Conservation (phyloP, 1,140 invertebrate species). For the Tetramorium simillimum region DNA sequence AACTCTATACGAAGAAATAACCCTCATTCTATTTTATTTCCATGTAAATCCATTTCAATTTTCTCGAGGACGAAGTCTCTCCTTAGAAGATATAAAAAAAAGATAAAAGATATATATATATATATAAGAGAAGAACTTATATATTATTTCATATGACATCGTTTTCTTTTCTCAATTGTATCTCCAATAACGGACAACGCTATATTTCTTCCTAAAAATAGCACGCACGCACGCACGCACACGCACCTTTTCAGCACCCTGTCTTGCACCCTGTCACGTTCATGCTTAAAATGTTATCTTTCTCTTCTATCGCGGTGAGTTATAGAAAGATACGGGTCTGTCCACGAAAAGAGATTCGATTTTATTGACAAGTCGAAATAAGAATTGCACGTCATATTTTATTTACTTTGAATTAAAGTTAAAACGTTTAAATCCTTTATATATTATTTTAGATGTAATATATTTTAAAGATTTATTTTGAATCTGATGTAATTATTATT, state of each 20-base stretch:
- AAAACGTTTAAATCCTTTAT: background rate
- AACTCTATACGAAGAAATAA: background rate
- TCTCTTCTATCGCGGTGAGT: background rate
- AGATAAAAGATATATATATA: too few relatives aligned
- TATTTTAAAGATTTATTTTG: background rate
- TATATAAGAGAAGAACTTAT: too few relatives aligned
- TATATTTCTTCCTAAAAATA: background rate
- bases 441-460: background rate
- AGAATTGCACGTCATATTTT: background rate
- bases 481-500: background rate
- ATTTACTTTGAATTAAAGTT: background rate
- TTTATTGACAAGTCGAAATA: background rate
- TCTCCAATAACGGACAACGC: background rate
- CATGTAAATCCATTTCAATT: background rate
- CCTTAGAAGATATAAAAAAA: too few relatives aligned
- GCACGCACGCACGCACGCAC: slow-evolving; percentile 24
- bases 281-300: slow-evolving; percentile 17
- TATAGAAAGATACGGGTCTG: slow-evolving; percentile 4
- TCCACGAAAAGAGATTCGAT: background rate
- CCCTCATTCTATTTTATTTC: background rate
- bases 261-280: slow-evolving; percentile 13
- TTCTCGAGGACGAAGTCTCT: background rate
- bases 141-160: background rate
- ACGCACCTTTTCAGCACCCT: slow-evolving; percentile 20
- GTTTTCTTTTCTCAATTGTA: background rate